These are phyloP conservation scores for Pelodytes ibericus DNA, from an alignment of 2,797 vertebrate species.

Conservation along the genomic window DNA sequence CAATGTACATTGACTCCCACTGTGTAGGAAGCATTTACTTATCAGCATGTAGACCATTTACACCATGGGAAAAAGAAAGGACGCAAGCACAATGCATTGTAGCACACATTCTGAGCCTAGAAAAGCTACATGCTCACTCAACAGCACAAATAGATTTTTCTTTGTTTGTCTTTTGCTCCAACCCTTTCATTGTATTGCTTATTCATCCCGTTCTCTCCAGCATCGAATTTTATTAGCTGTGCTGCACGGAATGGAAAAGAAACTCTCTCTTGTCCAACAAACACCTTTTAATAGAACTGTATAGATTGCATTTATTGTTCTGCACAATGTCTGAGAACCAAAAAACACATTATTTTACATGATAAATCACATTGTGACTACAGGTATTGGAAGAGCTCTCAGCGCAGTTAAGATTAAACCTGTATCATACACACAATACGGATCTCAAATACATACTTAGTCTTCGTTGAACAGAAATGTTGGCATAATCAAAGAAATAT, in stretches of 20 bases:
- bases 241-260: not conserved
- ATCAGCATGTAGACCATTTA: constrained; percentile 54
- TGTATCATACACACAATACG: no score
- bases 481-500: no score
- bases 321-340: not conserved
- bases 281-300: not conserved
- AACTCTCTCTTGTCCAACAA: constrained; percentile 12
- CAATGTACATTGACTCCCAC: constrained; percentile 51
- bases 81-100: constrained; percentile 28
- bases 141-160: constrained; percentile 37
- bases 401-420: not conserved
- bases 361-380: not conserved
- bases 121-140: constrained; percentile 26
- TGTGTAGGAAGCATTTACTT: constrained; percentile 55
- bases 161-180: constrained; percentile 36
- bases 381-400: not conserved
- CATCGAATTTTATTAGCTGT: constrained; percentile 19
- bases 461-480: no score
- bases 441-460: no score
- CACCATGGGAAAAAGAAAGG: constrained; percentile 49
- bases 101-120: constrained; percentile 25
- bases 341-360: not conserved
- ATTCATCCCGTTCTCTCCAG: constrained; percentile 26
- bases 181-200: constrained; percentile 36
- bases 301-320: constrained; percentile 8